Percentiles rank a stretch among this genome's conserved stretches.
These are phyloP conservation scores for Cirrhinus mrigala DNA, from an alignment of 2,797 vertebrate species.

Conservation along the genomic window DNA sequence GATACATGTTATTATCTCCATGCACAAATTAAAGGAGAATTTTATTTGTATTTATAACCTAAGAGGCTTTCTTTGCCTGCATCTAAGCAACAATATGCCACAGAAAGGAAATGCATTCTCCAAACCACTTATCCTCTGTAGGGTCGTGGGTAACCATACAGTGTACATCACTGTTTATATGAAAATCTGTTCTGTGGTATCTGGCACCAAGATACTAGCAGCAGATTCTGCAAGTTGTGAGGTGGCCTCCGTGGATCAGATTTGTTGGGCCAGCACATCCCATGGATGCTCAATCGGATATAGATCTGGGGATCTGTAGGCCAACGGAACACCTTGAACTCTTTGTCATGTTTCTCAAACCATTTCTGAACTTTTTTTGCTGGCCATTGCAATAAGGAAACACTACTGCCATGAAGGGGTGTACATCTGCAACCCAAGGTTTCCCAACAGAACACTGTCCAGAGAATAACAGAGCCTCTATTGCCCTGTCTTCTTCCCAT, in stretches of 20 bases:
- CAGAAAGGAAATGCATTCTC: background rate
- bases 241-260: background rate
- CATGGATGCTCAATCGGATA: background rate
- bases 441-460: too few relatives aligned
- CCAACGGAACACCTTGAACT: background rate
- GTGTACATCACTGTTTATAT: background rate
- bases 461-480: too few relatives aligned
- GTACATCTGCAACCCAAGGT: background rate
- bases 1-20: background rate
- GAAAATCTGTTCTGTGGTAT: background rate
- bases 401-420: background rate
- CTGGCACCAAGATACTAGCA: too few relatives aligned
- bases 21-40: slow-evolving; percentile 2
- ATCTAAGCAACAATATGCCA: background rate
- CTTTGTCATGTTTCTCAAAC: background rate
- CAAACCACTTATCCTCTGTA: background rate
- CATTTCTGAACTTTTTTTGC: too few relatives aligned
- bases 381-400: background rate
- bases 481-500: too few relatives aligned
- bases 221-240: too few relatives aligned
- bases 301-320: background rate
- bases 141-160: background rate
- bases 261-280: background rate
- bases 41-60: background rate
- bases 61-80: background rate